Percentiles rank a stretch among this genome's conserved stretches.
Conservation (phyloP, 2,888 invertebrate genomes). For the Pterobdella sp. region DNA sequence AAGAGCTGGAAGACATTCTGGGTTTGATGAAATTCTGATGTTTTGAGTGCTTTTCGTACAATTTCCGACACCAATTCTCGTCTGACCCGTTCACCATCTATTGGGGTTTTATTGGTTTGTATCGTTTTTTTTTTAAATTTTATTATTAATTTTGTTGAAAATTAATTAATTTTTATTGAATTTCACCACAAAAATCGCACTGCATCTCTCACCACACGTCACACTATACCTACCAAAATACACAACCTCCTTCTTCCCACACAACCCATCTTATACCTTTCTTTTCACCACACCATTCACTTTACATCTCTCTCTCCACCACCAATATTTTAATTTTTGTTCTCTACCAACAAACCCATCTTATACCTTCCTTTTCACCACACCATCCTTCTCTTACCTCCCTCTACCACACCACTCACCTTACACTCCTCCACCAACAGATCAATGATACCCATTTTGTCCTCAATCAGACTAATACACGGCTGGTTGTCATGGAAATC, state of each 20-base stretch:
- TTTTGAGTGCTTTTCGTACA: slow-evolving; percentile 69
- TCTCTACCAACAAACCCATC: background rate
- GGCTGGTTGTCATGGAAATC: slow-evolving; percentile 99
- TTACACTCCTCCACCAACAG: slow-evolving; percentile 93
- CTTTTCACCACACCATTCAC: background rate
- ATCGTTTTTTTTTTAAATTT: background rate
- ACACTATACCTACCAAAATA: background rate
- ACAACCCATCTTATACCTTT: too few relatives aligned
- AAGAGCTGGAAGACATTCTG: slow-evolving; percentile 67
- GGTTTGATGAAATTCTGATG: slow-evolving; percentile 76
- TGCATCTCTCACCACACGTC: background rate
- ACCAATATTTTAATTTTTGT: background rate
- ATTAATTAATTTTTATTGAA: too few relatives aligned
- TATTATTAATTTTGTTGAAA: background rate
- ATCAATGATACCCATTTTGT: slow-evolving; percentile 82
- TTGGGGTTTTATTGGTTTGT: background rate
- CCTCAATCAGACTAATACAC: slow-evolving; percentile 93
- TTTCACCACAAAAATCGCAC: background rate
- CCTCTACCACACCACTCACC: too few relatives aligned
- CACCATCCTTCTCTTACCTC: too few relatives aligned
- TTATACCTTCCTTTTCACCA: background rate
- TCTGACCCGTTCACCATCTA: slow-evolving; percentile 89
- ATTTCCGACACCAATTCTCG: slow-evolving; percentile 79
- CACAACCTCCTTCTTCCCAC: too few relatives aligned
- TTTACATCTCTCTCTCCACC: background rate